Base-by-base conservation (phyloP, 2,888 invertebrate species). In the Eupithecia inturbata region DNA sequence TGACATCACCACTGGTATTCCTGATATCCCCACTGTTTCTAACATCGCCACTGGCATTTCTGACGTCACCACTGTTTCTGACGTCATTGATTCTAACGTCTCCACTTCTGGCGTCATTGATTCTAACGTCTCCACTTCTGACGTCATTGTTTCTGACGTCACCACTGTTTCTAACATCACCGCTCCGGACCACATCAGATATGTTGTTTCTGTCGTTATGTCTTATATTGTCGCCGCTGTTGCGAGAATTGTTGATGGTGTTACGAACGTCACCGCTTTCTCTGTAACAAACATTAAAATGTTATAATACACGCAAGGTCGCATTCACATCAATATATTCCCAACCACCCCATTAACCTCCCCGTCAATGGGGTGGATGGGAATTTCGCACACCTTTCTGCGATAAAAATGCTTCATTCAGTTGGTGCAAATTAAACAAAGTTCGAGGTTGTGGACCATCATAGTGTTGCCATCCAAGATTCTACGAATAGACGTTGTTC, bases 251-350 rank as follows among this genome's bases (percentile, higher is more conserved):
- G 19, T 62, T 31, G 36, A 33, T 31, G 49, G 16, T 41, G 41
- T 67, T 68, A 7, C 69, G 39, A 12, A 36, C 67, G 31, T 70
- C 70, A n/a, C 70, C 33, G 66, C 66, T 66, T 66, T 66, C 66
- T 39, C 66, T 66, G 66, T 66, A 66, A 41, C 39, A 66, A 22
- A 36, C 36, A 31, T n/a, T n/a, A n/a, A n/a, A n/a, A n/a, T n/a
- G n/a, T n/a, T n/a, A n/a, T n/a, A n/a, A n/a, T n/a, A n/a, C n/a
- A n/a, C n/a, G n/a, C n/a, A n/a, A n/a, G n/a, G n/a, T n/a, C n/a
- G n/a, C n/a, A n/a, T n/a, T n/a, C n/a, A n/a, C n/a, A n/a, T n/a
- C n/a, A n/a, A n/a, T n/a, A n/a, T n/a, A n/a, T n/a, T n/a, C n/a
- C n/a, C n/a, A n/a, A n/a, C n/a, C n/a, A n/a, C n/a, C n/a, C n/a